phyloP scores from a whole-genome alignment of 2,888 invertebrate genomes.

The Linhomoeus sp. region DNA sequence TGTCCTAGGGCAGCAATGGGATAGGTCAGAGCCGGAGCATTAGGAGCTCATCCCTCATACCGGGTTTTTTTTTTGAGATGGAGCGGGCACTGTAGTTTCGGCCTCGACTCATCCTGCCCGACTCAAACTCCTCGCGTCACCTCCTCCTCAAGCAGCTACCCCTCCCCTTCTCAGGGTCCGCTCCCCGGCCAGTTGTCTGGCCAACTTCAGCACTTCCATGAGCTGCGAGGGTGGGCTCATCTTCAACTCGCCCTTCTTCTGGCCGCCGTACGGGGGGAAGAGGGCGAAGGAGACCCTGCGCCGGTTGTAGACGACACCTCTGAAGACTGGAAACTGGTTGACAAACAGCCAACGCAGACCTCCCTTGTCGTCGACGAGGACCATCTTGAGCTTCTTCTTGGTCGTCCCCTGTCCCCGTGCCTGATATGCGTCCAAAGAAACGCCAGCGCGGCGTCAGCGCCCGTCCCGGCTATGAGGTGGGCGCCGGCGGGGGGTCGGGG shows the following conservation, averaged over 20 bases:
- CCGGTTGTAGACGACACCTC: slow-evolving; percentile 2
- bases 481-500: slow-evolving; percentile 88
- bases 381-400: slow-evolving; percentile 99
- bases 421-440: slow-evolving; percentile 88
- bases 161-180: too few species aligned
- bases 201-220: slow-evolving; percentile 90
- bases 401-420: slow-evolving; percentile 94
- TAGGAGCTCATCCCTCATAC: too few species aligned
- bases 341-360: neutral
- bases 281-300: slow-evolving; percentile 86
- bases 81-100: too few species aligned
- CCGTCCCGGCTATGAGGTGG: slow-evolving; percentile 94
- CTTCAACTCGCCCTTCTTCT: slow-evolving; percentile 84
- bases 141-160: neutral
- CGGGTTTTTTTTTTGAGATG: too few species aligned
- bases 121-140: too few species aligned
- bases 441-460: slow-evolving; percentile 86
- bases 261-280: slow-evolving; percentile 80
- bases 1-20: too few species aligned
- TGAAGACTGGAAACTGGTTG: too few species aligned
- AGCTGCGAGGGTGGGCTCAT: slow-evolving; percentile 88
- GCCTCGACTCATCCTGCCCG: too few species aligned
- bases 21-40: too few species aligned
- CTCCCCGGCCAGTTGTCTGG: slow-evolving; percentile 46
- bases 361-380: slow-evolving; percentile 40